Percentiles rank a stretch among this genome's conserved stretches.
phyloP scores from a whole-genome alignment of 2,888 invertebrate genomes.

The Prenolepis imparis region DNA sequence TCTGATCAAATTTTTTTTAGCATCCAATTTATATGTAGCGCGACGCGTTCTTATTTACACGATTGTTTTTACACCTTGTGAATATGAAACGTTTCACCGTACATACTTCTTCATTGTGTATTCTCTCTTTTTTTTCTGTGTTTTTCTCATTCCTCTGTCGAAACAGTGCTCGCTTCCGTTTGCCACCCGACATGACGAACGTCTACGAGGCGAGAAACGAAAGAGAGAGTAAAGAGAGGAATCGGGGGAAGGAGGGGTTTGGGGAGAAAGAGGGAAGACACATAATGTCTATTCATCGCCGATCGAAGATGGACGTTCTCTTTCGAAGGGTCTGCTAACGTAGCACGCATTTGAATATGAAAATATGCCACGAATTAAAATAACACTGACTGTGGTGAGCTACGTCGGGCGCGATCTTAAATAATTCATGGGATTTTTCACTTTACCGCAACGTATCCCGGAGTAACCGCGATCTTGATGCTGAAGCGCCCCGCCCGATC shows the following conservation, averaged over 20 bases:
- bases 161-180: slow-evolving; percentile 71
- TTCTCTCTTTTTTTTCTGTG: slow-evolving; percentile 42
- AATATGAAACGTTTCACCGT: slow-evolving; percentile 64
- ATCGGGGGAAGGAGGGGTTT: not conserved
- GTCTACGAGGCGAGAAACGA: slow-evolving; percentile 49
- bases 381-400: slow-evolving; percentile 78
- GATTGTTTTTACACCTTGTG: slow-evolving; percentile 74
- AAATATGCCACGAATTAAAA: slow-evolving; percentile 83
- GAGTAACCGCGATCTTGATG: slow-evolving; percentile 31
- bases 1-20: slow-evolving; percentile 63
- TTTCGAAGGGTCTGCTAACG: slow-evolving; percentile 46
- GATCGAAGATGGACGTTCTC: slow-evolving; percentile 76
- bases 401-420: slow-evolving; percentile 74
- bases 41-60: slow-evolving; percentile 59
- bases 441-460: slow-evolving; percentile 55
- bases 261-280: slow-evolving; percentile 38
- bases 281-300: slow-evolving; percentile 76
- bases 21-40: slow-evolving; percentile 66
- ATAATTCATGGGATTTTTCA: slow-evolving; percentile 82
- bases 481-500: not conserved
- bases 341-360: slow-evolving; percentile 82
- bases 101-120: slow-evolving; percentile 57
- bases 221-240: slow-evolving; percentile 35
- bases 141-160: slow-evolving; percentile 40
- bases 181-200: slow-evolving; percentile 65